Evolutionary conservation across 2,113 vertebrate genomes (phyloP), one percentile per base, ranked within the genome.

Genomic region (Lampris incognitus): DNA sequence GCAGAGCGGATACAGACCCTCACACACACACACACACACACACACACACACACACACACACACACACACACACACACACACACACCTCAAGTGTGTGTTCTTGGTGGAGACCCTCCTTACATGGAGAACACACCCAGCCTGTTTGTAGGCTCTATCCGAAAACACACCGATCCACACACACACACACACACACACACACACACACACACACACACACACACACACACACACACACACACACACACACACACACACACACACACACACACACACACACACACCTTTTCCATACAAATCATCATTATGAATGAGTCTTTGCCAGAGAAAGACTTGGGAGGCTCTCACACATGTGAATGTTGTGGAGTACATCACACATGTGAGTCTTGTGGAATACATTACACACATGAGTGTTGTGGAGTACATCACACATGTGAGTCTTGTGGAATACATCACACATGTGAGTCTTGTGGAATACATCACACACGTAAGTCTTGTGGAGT

Each of bases 1-100:
- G 67, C 63, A 77, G 54, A n/a, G 59, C 62, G 69, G 75, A 76
- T 70, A 40, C 51, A 3, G 82, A 88, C 87, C 87, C 88, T n/a
- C 41, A 2, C 36, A 37, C 59, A 13, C 77, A 38, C 65, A 52
- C 62, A 48, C 71, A 67, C 60, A 41, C 41, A 52, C 67, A 59
- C 48, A 62, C 48, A 38, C 51, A 38, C 2, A 51, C n/a, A 42
- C 42, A 57, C 48, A 61, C 39, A 52, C 48, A n/a, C n/a, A n/a
- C n/a, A n/a, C n/a, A n/a, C 41, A 2, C 36, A 37, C 59, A 13
- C 77, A 38, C 65, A 52, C 62, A 52, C 50, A 52, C 50, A 52
- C 2, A 52, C n/a, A 71, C 78, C 69, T 76, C 11, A 41, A 48
- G 57, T 39, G n/a, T 64, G 46, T 67, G 64, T 63, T 11, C 64